Evolutionary conservation across 2,888 invertebrate genomes (phyloP).

Genomic region (Acronicta psi): DNA sequence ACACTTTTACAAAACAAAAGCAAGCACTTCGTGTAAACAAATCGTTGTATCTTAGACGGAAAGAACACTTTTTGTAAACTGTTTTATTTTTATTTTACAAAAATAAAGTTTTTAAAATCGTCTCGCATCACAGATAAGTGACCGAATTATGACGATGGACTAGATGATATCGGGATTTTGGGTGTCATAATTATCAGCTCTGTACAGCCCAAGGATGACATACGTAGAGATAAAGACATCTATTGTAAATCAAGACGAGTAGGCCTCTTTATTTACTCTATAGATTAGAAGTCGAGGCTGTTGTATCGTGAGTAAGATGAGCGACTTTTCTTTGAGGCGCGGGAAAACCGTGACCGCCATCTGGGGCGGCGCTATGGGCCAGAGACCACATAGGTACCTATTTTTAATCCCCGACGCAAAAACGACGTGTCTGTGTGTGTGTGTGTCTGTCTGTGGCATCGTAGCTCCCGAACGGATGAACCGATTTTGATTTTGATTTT

Average conservation of each 20-base stretch:
- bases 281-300: neutral
- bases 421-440: too few species aligned
- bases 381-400: too few species aligned
- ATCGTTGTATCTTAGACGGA: neutral
- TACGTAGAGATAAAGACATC: constrained; percentile 48
- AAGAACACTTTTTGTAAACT: neutral
- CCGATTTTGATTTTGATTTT: too few species aligned
- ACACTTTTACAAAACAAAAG: neutral
- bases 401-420: too few species aligned
- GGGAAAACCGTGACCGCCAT: too few species aligned
- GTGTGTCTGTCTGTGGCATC: too few species aligned
- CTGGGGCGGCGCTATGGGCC: too few species aligned
- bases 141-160: constrained; percentile 43
- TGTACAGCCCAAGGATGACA: constrained; percentile 51
- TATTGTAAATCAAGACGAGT: constrained; percentile 9
- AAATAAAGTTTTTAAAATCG: constrained; percentile 5
- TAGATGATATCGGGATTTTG: constrained; percentile 47
- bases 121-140: constrained; percentile 30
- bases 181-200: constrained; percentile 35
- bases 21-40: neutral
- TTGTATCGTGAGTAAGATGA: neutral
- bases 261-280: constrained; percentile 21
- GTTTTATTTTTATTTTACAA: constrained; percentile 1
- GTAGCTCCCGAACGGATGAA: too few species aligned
- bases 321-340: too few species aligned